Percentiles rank a stretch among this genome's conserved stretches.
phyloP scores from a whole-genome alignment of 2,113 vertebrate species.

The Mustela lutreola region DNA sequence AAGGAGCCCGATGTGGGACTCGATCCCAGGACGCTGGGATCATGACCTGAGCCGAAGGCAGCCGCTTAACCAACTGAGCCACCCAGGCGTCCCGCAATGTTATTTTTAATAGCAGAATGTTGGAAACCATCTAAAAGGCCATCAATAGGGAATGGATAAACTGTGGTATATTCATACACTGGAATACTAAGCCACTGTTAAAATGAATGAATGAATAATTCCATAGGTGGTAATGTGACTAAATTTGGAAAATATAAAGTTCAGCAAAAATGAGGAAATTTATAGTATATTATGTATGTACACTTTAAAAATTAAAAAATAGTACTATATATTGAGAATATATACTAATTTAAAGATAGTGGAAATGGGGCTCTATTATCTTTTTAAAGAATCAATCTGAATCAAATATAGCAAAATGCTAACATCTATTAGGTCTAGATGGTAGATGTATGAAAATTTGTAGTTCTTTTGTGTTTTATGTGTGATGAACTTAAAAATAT shows the following conservation, averaged over 20 bases:
- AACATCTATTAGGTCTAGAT: neutral
- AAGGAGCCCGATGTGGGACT: no score
- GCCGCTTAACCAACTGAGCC: no score
- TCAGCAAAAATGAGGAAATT: neutral
- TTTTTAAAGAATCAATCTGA: slow-evolving; percentile 31
- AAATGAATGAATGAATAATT: slow-evolving; percentile 6
- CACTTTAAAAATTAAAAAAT: neutral
- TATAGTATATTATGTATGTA: neutral
- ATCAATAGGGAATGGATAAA: neutral
- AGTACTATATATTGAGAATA: neutral
- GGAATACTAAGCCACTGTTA: neutral
- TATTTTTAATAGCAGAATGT: neutral
- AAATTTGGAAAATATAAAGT: slow-evolving; percentile 24
- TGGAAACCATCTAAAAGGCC: neutral
- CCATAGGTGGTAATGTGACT: neutral
- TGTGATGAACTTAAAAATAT: neutral
- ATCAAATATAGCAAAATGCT: neutral
- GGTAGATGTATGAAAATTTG: neutral
- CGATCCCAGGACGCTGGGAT: no score
- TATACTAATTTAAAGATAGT: neutral
- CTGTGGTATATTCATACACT: neutral
- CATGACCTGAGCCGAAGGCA: no score
- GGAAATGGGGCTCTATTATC: neutral
- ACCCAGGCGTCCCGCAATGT: neutral
- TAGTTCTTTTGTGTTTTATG: neutral